These are phyloP conservation scores for Columba janthina DNA, from an alignment of 2,113 vertebrate species.

Conservation along the genomic window DNA sequence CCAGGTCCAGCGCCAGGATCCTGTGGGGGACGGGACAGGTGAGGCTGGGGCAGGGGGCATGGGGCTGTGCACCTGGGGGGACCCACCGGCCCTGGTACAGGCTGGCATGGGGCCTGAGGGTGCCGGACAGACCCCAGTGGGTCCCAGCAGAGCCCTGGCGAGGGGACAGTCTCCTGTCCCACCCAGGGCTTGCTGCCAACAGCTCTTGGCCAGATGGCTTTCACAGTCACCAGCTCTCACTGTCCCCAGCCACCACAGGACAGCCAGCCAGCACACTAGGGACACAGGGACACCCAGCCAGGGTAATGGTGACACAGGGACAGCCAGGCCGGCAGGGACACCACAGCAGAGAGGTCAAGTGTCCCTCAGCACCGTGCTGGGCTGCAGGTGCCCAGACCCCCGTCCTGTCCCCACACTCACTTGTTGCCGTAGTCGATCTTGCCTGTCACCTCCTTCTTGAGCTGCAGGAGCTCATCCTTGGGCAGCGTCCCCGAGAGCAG, in stretches of 20 bases:
- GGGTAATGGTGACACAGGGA: background rate
- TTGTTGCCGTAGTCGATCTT: constrained; percentile 69
- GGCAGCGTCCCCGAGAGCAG: constrained; percentile 61
- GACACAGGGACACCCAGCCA: background rate
- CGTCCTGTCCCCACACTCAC: background rate
- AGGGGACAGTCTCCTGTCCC: background rate
- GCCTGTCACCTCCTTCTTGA: constrained; percentile 63
- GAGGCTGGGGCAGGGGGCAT: background rate
- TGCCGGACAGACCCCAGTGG: background rate
- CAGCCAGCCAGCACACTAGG: background rate
- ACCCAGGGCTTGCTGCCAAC: rapidly evolving
- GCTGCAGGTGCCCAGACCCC: background rate
- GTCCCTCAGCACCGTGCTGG: rapidly evolving
- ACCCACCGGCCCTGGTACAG: rapidly evolving
- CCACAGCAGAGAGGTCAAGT: background rate
- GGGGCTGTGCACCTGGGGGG: rapidly evolving
- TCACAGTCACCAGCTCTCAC: background rate
- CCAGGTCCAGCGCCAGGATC: constrained; percentile 49
- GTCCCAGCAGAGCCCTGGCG: background rate
- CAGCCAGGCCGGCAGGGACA: background rate
- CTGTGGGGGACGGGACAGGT: background rate
- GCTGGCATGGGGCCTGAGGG: background rate
- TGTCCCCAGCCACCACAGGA: background rate
- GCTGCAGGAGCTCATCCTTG: constrained; percentile 55
- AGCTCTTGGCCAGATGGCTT: too few relatives aligned